These are phyloP conservation scores for Rhabdornis inornatus DNA, from an alignment of 2,113 vertebrate genomes.

Conservation along the genomic window DNA sequence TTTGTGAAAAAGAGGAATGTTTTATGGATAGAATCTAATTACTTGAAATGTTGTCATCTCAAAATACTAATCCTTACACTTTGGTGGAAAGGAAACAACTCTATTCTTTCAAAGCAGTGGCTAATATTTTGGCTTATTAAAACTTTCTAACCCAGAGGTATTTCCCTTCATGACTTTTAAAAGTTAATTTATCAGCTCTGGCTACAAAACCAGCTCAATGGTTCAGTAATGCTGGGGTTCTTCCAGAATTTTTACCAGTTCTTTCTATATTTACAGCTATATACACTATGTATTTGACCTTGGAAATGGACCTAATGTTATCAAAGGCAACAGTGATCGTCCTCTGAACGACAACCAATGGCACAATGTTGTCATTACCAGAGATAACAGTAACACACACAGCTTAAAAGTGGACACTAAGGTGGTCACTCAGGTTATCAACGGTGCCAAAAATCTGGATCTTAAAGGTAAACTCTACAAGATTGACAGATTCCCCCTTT, in stretches of 20 bases:
- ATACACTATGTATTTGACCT: slow-evolving; percentile 99
- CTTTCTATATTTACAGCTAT: slow-evolving; percentile 74
- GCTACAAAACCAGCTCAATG: neutral
- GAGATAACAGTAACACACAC: slow-evolving; percentile 97
- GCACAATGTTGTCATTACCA: slow-evolving; percentile 96
- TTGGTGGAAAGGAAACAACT: neutral
- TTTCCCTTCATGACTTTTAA: neutral
- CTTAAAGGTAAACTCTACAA: slow-evolving; percentile 85
- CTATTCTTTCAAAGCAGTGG: neutral
- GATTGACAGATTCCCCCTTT: neutral
- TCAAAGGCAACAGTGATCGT: slow-evolving; percentile 94
- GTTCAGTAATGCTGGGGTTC: neutral
- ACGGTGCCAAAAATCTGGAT: slow-evolving; percentile 97
- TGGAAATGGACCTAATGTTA: slow-evolving; percentile 94
- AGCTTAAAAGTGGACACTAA: slow-evolving; percentile 93
- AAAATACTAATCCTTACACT: neutral
- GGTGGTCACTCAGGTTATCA: slow-evolving; percentile 93
- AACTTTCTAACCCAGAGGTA: neutral
- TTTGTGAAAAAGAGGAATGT: neutral
- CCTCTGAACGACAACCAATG: slow-evolving; percentile 97
- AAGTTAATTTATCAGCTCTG: neutral
- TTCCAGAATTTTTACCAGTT: neutral
- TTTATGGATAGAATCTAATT: neutral
- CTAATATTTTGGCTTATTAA: neutral
- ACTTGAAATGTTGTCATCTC: neutral